These are phyloP conservation scores for Branchipolynoe longqiensis DNA, from an alignment of 2,888 invertebrate species.

Conservation along the genomic window DNA sequence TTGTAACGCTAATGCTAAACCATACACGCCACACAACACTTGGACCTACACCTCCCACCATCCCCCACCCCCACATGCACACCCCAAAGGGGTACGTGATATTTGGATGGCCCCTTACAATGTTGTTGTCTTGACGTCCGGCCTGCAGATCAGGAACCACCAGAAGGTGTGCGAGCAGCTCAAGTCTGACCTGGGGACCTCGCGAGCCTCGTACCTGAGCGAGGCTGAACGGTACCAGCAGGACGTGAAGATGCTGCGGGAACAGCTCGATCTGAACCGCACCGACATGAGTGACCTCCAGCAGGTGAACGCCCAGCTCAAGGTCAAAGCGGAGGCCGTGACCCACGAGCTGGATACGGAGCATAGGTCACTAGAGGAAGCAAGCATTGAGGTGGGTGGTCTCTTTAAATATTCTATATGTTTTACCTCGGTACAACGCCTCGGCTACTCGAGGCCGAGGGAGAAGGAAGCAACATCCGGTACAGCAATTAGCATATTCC, in stretches of 20 bases:
- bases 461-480: too few relatives aligned
- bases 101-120: too few relatives aligned
- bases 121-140: too few relatives aligned
- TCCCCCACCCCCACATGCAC: too few relatives aligned
- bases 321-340: constrained; percentile 70
- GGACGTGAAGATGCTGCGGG: constrained; percentile 72
- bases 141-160: constrained; percentile 77
- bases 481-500: too few relatives aligned
- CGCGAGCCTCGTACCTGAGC: constrained; percentile 72
- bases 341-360: constrained; percentile 73
- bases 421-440: too few relatives aligned
- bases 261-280: constrained; percentile 72
- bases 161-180: constrained; percentile 76
- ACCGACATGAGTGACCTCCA: constrained; percentile 73
- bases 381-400: constrained; percentile 55
- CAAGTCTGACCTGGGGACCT: constrained; percentile 76
- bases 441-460: too few relatives aligned
- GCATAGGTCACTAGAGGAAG: constrained; percentile 57
- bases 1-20: too few relatives aligned
- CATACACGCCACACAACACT: too few relatives aligned
- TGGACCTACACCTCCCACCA: too few relatives aligned
- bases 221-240: constrained; percentile 76
- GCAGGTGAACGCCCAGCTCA: constrained; percentile 70
- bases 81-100: too few relatives aligned
- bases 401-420: too few relatives aligned